These are phyloP conservation scores for Drosophila quadrilineata DNA, from an alignment of 1,140 invertebrate species.

Conservation along the genomic window DNA sequence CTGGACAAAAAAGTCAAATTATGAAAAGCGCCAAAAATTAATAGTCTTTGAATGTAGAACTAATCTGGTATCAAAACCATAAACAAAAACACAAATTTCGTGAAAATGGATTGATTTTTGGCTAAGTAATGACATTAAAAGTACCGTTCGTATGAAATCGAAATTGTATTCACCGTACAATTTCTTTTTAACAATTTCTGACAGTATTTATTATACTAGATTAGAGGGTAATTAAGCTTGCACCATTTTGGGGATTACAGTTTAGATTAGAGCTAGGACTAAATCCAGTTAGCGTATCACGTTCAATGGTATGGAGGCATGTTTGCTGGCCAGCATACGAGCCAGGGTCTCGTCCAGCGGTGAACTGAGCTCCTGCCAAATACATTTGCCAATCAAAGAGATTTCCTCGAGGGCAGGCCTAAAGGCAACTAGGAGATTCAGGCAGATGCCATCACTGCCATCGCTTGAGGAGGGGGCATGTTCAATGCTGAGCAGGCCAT, in stretches of 20 bases:
- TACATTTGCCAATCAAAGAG: slow-evolving; percentile 91
- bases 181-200: slow-evolving; percentile 12
- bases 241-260: slow-evolving; percentile 53
- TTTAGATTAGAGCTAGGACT: slow-evolving; percentile 18
- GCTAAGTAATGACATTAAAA: too few species aligned
- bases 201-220: slow-evolving; percentile 14
- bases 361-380: slow-evolving; percentile 91
- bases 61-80: too few species aligned
- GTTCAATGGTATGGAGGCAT: slow-evolving; percentile 90
- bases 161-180: neutral
- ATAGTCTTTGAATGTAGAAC: too few species aligned
- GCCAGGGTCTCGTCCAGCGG: slow-evolving; percentile 87
- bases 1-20: too few species aligned
- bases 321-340: slow-evolving; percentile 85
- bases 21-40: too few species aligned
- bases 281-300: slow-evolving; percentile 86
- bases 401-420: slow-evolving; percentile 92
- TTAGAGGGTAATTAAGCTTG: slow-evolving; percentile 44
- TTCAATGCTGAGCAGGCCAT: slow-evolving; percentile 89
- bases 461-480: slow-evolving; percentile 76
- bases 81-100: too few species aligned
- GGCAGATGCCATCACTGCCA: slow-evolving; percentile 88
- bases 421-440: slow-evolving; percentile 93
- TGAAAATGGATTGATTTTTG: too few species aligned
- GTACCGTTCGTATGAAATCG: too few species aligned